Evolutionary conservation across 2,113 vertebrate genomes (phyloP), one percentile per base, ranked within the genome.

Genomic region (Daboia siamensis): DNA sequence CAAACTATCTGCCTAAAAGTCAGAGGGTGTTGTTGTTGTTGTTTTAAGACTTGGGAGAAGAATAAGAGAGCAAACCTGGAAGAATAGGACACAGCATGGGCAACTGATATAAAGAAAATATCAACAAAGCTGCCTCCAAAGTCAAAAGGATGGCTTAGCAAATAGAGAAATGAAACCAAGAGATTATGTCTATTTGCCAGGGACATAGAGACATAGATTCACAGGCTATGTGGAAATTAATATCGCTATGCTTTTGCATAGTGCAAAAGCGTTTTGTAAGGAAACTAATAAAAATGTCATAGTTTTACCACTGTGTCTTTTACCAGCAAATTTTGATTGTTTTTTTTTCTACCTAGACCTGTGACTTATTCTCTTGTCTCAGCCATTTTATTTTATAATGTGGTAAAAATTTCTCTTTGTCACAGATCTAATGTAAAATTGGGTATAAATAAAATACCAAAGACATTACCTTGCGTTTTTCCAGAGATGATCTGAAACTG

Each of bases 401-500:
- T 92, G 39, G 29, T 85, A 33, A 94, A 86, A 4, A 51, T 93
- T 95, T 93, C 17, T 92, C 93, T 90, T 24, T 93, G 2, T 86
- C 93, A 87, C 51, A 91, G 94, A 92, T 48, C 48, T 93, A 80
- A 39, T 6, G 39, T 20, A 39, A 80, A 80, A 20, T 80, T 80
- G n/a, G n/a, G 33, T 80, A 80, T 80, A 39, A 91, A 94, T 88
- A 69, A 90, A 94, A 95, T 90, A 51, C 7, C 89, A 80, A n/a
- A 92, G 92, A 94, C 94, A 61, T 21, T 90, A 55, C 93, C 84
- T 88, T 91, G 80, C 92, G 89, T 80, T 95, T 94, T 87, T 88
- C n/a, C 86, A 90, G 90, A 93, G 29, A 13, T 55, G 54, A 95
- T 59, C 56, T 93, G 85, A 51, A 80, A 10, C 8, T 1, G 51